Conservation (phyloP, 2,888 invertebrate genomes). For the Dyspetes luteomarginatus region DNA sequence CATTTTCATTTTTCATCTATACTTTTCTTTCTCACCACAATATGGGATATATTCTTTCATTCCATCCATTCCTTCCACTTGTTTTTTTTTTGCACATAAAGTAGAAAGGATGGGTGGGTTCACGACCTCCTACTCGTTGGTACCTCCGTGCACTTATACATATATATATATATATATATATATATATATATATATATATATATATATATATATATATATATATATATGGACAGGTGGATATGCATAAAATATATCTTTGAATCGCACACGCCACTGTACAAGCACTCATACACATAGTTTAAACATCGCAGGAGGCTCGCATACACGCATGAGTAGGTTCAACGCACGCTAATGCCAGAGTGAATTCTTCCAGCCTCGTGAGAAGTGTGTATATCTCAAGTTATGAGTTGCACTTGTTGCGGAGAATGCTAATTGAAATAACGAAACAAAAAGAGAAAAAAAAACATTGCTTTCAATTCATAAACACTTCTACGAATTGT, state of each 20-base stretch:
- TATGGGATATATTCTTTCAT: neutral
- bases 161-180: conserved; percentile 9
- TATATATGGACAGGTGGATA: neutral
- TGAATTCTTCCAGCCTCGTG: conserved; percentile 48
- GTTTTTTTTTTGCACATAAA: conserved; percentile 1
- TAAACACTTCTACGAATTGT: conserved; percentile 8
- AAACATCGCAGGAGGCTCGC: neutral
- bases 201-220: conserved; percentile 11
- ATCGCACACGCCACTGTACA: conserved; percentile 2
- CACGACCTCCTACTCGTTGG: conserved; percentile 28
- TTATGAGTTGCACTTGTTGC: conserved; percentile 48
- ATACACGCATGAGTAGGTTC: conserved; percentile 29
- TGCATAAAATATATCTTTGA: neutral
- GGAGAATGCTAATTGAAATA: conserved; percentile 48
- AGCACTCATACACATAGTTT: conserved; percentile 35
- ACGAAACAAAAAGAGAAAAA: conserved; percentile 12
- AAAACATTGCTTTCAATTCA: conserved; percentile 43
- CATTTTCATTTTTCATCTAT: neutral
- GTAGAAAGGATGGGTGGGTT: conserved; percentile 41
- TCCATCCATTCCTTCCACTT: neutral
- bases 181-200: neutral
- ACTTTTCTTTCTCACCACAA: neutral
- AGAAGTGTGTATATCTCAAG: conserved; percentile 41
- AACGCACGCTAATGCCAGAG: conserved; percentile 60
- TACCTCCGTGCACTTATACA: neutral